Evolutionary conservation across 2,888 invertebrate species (phyloP).

Genomic region (Microctonus hyperodae): DNA sequence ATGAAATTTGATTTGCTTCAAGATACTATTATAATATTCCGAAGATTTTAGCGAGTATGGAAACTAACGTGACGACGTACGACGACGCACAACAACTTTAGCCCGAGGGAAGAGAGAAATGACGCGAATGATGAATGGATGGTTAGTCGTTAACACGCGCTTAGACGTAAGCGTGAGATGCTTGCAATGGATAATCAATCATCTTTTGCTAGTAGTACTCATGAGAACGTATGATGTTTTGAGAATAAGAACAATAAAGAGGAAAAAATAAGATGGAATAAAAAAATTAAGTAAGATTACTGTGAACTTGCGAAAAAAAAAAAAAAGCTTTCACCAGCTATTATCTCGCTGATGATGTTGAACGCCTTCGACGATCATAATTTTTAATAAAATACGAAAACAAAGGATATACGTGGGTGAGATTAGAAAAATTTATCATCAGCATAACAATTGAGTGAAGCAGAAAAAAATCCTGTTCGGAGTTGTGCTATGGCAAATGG

Average conservation of each 20-base stretch:
- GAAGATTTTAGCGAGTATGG: constrained; percentile 1
- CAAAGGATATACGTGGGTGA: not conserved
- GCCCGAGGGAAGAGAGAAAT: constrained; percentile 29
- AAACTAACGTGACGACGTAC: constrained; percentile 1
- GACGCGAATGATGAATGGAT: constrained; percentile 40
- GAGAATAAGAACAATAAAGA: not conserved
- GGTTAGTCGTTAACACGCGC: constrained; percentile 38
- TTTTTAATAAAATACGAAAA: too few species aligned
- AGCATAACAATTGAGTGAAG: not conserved
- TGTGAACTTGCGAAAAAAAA: constrained; percentile 7
- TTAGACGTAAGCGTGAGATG: constrained; percentile 38
- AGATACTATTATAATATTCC: constrained; percentile 1
- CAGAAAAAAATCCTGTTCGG: not conserved
- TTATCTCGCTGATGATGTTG: constrained; percentile 7
- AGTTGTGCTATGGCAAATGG: constrained; percentile 13
- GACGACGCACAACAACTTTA: not conserved
- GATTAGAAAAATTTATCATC: too few species aligned
- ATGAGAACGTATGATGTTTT: constrained; percentile 2
- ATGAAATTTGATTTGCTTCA: not conserved
- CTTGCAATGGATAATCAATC: constrained; percentile 38
- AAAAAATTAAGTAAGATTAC: not conserved
- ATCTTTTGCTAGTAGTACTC: constrained; percentile 26
- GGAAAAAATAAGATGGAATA: not conserved
- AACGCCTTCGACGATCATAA: not conserved
- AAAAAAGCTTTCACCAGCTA: constrained; percentile 6